phyloP scores from a whole-genome alignment of 2,888 invertebrate genomes.

The Rapana venosa region DNA sequence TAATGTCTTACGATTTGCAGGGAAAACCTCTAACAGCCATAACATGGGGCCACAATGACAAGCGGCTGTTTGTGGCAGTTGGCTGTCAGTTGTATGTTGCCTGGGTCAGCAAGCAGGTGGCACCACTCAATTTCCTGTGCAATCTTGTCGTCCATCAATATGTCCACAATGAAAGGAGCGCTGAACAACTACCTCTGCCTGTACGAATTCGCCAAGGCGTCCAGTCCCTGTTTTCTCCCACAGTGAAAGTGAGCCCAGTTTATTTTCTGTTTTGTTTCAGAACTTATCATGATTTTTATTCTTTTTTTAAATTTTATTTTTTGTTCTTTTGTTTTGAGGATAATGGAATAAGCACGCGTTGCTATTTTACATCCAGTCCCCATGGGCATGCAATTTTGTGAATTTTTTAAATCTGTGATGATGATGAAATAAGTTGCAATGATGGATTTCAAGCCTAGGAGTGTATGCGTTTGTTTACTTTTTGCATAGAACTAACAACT shows the following conservation, averaged over 20 bases:
- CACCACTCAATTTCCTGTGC: constrained; percentile 92
- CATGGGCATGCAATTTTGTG: no score
- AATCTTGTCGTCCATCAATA: constrained; percentile 82
- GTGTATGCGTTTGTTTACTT: no score
- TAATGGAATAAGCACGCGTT: no score
- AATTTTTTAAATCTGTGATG: no score
- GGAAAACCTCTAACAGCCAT: constrained; percentile 89
- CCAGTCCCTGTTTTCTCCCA: constrained; percentile 82
- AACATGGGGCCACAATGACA: constrained; percentile 99
- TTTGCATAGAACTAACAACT: no score
- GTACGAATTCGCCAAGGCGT: constrained; percentile 83
- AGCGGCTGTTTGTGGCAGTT: constrained; percentile 94
- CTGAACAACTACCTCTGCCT: constrained; percentile 91
- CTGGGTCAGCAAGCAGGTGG: constrained; percentile 93
- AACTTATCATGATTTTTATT: not conserved
- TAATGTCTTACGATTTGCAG: constrained; percentile 53
- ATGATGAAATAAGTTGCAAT: no score
- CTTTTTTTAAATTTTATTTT: no score
- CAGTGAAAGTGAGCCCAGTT: constrained; percentile 87
- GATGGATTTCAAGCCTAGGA: no score
- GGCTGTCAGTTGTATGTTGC: constrained; percentile 94
- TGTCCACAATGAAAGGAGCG: constrained; percentile 84
- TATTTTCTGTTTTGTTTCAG: not conserved
- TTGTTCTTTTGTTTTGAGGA: no score
- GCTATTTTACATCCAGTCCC: no score